Evolutionary conservation across 1,140 invertebrate genomes (phyloP), one percentile per base, ranked within the genome.

Genomic region (Drosophila repleta): DNA sequence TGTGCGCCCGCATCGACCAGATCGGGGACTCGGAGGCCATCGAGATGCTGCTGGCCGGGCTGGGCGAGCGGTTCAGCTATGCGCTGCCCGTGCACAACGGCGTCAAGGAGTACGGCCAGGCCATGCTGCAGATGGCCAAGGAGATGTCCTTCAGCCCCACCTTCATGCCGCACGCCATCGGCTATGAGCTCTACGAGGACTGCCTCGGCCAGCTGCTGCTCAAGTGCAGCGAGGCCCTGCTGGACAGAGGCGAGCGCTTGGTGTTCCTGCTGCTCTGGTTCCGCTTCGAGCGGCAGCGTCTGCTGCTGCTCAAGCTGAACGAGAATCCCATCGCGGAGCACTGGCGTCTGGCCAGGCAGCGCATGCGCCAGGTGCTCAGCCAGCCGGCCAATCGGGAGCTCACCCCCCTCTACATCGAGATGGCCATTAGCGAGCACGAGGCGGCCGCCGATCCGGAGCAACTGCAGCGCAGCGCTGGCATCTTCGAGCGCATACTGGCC

Each of bases 361-460:
- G 91, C 3, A 87, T 95, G 4, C 95, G 95, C 35, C 91, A 92
- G 2, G 92, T 95, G 39, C 56, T 95, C 0, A 93, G 94, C 56
- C 91, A 90, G 48, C 79, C 92, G 11, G 90, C 92, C 39, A 94
- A 95, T 75, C 71, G 76, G 0, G 1, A 10, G 0, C 17, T 64
- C 1, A 11, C 21, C 0, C 46, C 90, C 92, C 69, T 94, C 60
- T 95, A 94, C 77, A 91, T 92, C 1, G 94, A 95, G 82, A 94
- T 94, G 85, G 94, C 93, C n/a, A 85, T 95, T 35, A 93, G 94
- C 73, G 94, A 95, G 85, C 87, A 90, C 37, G 94, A 94, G 88
- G 20, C 45, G 0, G 88, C 92, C 65, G 55, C 78, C 60, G 92
- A 92, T 35, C 93, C 0, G 91, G 91, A 29, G 26, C 8, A 52